Evolutionary conservation across 1,140 invertebrate species (phyloP).

Genomic region (Drosophila pachea): DNA sequence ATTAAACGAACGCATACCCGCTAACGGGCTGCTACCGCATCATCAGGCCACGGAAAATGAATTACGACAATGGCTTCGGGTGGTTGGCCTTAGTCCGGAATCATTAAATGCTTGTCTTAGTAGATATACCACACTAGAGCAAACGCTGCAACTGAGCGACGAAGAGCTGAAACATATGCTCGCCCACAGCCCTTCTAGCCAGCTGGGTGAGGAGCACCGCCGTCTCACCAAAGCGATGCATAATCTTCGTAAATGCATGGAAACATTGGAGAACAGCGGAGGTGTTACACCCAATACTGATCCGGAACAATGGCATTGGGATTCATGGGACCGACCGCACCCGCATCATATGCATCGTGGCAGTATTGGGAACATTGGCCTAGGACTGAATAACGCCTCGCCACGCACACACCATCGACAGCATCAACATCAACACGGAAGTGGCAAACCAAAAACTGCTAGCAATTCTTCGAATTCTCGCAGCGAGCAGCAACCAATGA

Average conservation of each 20-base stretch:
- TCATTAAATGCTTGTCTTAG: slow-evolving; percentile 81
- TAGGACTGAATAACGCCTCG: slow-evolving; percentile 51
- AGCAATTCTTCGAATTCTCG: slow-evolving; percentile 29
- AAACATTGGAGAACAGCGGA: slow-evolving; percentile 46
- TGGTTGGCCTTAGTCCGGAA: slow-evolving; percentile 83
- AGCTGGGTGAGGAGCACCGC: slow-evolving; percentile 90
- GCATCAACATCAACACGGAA: slow-evolving; percentile 35
- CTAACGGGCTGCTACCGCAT: slow-evolving; percentile 79
- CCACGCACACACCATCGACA: slow-evolving; percentile 65
- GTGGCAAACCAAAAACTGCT: slow-evolving; percentile 40
- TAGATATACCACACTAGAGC: slow-evolving; percentile 86
- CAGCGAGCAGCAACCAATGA: slow-evolving; percentile 50
- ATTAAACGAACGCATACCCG: slow-evolving; percentile 81
- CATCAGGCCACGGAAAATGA: slow-evolving; percentile 85
- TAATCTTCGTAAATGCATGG: slow-evolving; percentile 84
- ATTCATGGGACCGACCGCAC: slow-evolving; percentile 90
- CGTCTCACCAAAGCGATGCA: slow-evolving; percentile 89
- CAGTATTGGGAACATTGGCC: slow-evolving; percentile 66
- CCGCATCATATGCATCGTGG: slow-evolving; percentile 66
- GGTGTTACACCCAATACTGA: slow-evolving; percentile 69
- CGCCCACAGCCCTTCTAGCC: slow-evolving; percentile 82
- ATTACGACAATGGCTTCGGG: slow-evolving; percentile 90
- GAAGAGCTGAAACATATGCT: slow-evolving; percentile 88
- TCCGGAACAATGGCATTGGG: slow-evolving; percentile 89
- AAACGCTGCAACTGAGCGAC: slow-evolving; percentile 89